A percentile compares a stretch with the other conserved stretches of the same genome.
These are phyloP conservation scores for Caenorhabditis angaria DNA, from an alignment of 2,888 invertebrate genomes.

Conservation along the genomic window DNA sequence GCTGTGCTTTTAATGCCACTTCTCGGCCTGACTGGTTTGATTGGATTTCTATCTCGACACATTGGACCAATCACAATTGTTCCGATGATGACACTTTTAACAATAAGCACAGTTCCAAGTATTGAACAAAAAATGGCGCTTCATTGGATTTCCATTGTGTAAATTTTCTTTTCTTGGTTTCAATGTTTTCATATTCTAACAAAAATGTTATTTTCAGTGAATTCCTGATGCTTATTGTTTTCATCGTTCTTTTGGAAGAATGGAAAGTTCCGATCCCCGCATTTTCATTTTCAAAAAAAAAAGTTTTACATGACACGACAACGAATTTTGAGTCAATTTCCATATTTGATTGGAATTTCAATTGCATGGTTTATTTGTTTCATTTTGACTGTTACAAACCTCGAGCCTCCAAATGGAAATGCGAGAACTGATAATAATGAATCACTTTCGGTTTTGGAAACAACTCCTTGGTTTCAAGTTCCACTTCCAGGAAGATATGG, in stretches of 20 bases:
- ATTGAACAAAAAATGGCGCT: slow-evolving; percentile 55
- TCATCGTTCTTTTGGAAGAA: slow-evolving; percentile 24
- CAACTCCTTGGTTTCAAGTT: slow-evolving; percentile 62
- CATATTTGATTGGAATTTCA: slow-evolving; percentile 62
- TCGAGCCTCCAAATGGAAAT: slow-evolving; percentile 41
- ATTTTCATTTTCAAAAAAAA: slow-evolving; percentile 11
- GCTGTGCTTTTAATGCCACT: slow-evolving; percentile 61
- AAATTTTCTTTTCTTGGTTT: not conserved
- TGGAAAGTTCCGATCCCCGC: slow-evolving; percentile 23
- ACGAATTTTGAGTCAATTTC: slow-evolving; percentile 64
- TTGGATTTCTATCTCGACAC: slow-evolving; percentile 59
- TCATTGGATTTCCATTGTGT: slow-evolving; percentile 69
- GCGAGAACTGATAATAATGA: slow-evolving; percentile 61
- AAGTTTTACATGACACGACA: slow-evolving; percentile 9
- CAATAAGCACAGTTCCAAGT: slow-evolving; percentile 58
- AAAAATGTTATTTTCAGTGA: too few species aligned
- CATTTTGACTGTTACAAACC: slow-evolving; percentile 50
- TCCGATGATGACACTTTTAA: slow-evolving; percentile 63
- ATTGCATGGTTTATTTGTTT: slow-evolving; percentile 58
- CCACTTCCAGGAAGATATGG: slow-evolving; percentile 65
- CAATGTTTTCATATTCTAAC: not conserved
- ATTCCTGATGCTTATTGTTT: slow-evolving; percentile 19
- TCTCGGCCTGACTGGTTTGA: slow-evolving; percentile 62
- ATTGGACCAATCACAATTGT: slow-evolving; percentile 69
- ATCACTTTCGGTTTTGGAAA: slow-evolving; percentile 45